Base-by-base conservation (phyloP, 2,797 vertebrate genomes). In the Pyrocephalus nanus region DNA sequence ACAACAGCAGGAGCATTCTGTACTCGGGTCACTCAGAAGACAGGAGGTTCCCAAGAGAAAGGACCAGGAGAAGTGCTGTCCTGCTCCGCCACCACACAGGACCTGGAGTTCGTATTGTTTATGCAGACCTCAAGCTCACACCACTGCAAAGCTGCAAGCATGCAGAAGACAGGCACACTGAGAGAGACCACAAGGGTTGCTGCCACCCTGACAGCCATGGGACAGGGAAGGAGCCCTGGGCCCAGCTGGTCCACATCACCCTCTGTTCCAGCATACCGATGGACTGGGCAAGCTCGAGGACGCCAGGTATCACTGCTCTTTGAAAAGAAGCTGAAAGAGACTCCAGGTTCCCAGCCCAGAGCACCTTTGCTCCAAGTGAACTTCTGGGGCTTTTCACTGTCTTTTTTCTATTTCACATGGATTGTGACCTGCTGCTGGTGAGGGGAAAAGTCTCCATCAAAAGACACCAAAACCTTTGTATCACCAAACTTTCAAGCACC, bases 131-230 rank as follows among this genome's bases (percentile, higher is more conserved):
- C 26, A 45, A 71, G 53, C 10, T 73, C 71, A 36, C 0, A 0
- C 15, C 1, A 4, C 38, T 1, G 27, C 43, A 76, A 55, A 86
- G 45, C 30, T 25, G n/a, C 32, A 74, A 85, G 43, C 3, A 2
- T 1, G 1, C 2, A 1, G 51, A 66, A 53, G 57, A 34, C 8
- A 1, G 8, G 30, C 45, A 64, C 0, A 0, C 6, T 40, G 54
- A 65, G 25, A 66, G 36, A 78, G 34, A 82, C 16, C 22, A 20
- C 29, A 67, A 73, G 69, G 3, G 0, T 61, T 60, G 55, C 40
- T 71, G 76, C 45, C 10, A 7, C 30, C 27, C 65, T 43, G 43
- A 40, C 51, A 88, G 72, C 11, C 29, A 13, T 0, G 6, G 62
- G 72, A 51, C 54, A 61, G 23, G 26, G 30, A 85, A 58, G 19